Percentiles rank a stretch among this genome's conserved stretches.
These are phyloP conservation scores for Drosophila trapezifrons DNA, from an alignment of 1,140 invertebrate genomes.

Conservation along the genomic window DNA sequence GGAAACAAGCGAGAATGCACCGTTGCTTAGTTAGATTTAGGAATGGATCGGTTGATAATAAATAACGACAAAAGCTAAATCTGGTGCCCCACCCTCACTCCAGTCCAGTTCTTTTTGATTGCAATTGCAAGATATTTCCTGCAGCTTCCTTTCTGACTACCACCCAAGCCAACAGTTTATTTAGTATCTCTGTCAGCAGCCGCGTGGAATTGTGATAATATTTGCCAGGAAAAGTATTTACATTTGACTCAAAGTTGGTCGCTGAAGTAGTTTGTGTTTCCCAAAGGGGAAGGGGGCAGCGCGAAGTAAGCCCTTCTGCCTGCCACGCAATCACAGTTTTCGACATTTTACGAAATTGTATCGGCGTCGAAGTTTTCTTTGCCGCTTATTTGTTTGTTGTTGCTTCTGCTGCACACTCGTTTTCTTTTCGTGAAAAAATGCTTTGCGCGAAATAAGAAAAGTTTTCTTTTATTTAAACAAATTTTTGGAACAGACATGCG, in stretches of 20 bases:
- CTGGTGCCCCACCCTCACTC: background rate
- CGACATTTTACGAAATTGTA: slow-evolving; percentile 80
- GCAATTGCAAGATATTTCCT: slow-evolving; percentile 53
- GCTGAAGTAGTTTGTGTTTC: slow-evolving; percentile 20
- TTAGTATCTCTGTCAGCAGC: slow-evolving; percentile 71
- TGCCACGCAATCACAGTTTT: slow-evolving; percentile 74
- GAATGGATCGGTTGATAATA: slow-evolving; percentile 29
- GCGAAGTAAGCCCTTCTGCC: slow-evolving; percentile 10
- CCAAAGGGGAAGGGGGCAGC: slow-evolving; percentile 2
- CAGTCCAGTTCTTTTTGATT: slow-evolving; percentile 32
- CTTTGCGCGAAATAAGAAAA: slow-evolving; percentile 78
- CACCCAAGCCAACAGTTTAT: slow-evolving; percentile 53
- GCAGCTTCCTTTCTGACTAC: slow-evolving; percentile 17
- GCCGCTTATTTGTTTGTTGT: slow-evolving; percentile 68
- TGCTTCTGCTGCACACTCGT: slow-evolving; percentile 23
- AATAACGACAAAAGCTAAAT: background rate
- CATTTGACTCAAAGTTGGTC: slow-evolving; percentile 74
- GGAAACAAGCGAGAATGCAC: slow-evolving; percentile 6
- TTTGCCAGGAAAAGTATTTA: slow-evolving; percentile 77
- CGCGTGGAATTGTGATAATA: slow-evolving; percentile 77
- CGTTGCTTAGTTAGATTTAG: background rate
- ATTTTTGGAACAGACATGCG: slow-evolving; percentile 58
- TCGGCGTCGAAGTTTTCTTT: slow-evolving; percentile 79
- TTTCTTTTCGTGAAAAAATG: slow-evolving; percentile 26
- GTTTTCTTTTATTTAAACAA: slow-evolving; percentile 78